A percentile compares a stretch with the other conserved stretches of the same genome.
phyloP scores from a whole-genome alignment of 2,113 vertebrate genomes.

The Natator depressus region DNA sequence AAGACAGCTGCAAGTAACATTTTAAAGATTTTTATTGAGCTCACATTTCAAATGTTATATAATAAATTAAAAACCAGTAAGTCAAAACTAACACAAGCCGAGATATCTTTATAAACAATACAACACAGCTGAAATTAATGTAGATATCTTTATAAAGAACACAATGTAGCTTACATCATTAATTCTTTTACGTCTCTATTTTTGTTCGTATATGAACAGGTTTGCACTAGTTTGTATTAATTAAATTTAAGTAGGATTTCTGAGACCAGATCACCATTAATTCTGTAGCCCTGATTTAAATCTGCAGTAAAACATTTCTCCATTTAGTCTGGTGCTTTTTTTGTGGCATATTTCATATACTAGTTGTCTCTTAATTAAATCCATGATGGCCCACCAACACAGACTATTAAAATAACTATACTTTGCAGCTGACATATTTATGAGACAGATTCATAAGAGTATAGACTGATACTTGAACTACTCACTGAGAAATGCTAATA shows the following conservation, averaged over 20 bases:
- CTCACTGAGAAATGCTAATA: conserved; percentile 84
- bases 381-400: conserved; percentile 85
- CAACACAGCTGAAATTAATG: conserved; percentile 74
- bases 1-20: neutral
- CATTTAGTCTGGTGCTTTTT: conserved; percentile 80
- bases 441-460: conserved; percentile 81
- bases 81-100: conserved; percentile 62
- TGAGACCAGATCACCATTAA: conserved; percentile 78
- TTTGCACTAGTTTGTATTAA: conserved; percentile 77
- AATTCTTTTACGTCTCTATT: conserved; percentile 68
- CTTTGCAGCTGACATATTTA: conserved; percentile 86
- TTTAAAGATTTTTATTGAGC: conserved; percentile 65
- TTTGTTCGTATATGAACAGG: conserved; percentile 63
- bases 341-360: conserved; percentile 84
- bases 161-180: conserved; percentile 73
- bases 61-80: conserved; percentile 73
- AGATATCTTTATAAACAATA: conserved; percentile 73
- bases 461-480: conserved; percentile 83
- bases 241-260: conserved; percentile 80
- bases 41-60: conserved; percentile 55
- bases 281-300: conserved; percentile 80
- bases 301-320: conserved; percentile 84
- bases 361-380: conserved; percentile 88
- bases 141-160: conserved; percentile 77
- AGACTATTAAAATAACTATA: conserved; percentile 86